Evolutionary conservation across 2,797 vertebrate species (phyloP).

Genomic region (Aratinga solstitialis): DNA sequence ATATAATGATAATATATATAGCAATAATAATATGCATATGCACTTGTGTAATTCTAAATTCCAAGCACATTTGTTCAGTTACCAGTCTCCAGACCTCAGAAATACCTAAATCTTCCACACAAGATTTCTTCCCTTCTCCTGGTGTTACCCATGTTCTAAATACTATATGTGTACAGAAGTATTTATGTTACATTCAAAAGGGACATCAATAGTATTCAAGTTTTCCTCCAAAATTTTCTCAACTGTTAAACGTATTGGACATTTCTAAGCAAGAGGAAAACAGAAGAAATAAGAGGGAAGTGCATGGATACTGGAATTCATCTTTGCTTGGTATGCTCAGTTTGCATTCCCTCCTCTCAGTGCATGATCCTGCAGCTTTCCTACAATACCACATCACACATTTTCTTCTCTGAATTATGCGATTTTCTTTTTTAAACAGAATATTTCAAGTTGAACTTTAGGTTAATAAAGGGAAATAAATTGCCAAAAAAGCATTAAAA

Average conservation of each 20-base stretch:
- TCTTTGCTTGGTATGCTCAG: background rate
- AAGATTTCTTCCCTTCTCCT: background rate
- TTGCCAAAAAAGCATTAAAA: background rate
- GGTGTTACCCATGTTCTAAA: background rate
- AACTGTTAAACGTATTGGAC: background rate
- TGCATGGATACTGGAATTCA: background rate
- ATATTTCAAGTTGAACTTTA: background rate
- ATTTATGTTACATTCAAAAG: background rate
- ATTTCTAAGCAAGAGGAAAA: background rate
- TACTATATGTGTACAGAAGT: fast-evolving
- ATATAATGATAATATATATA: background rate
- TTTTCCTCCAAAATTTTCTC: background rate
- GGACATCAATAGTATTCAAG: background rate
- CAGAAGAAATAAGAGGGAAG: background rate
- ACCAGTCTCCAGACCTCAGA: background rate
- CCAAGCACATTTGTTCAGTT: background rate
- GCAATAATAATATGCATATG: background rate
- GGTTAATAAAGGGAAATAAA: background rate
- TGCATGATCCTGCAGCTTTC: background rate
- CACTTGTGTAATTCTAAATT: background rate
- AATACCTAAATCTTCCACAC: background rate
- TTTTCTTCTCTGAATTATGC: background rate
- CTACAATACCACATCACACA: background rate
- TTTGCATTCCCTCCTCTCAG: background rate
- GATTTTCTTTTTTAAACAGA: background rate